Evolutionary conservation across 2,797 vertebrate genomes (phyloP), one percentile per base, ranked within the genome.

Genomic region (Gymnothorax reevesii): DNA sequence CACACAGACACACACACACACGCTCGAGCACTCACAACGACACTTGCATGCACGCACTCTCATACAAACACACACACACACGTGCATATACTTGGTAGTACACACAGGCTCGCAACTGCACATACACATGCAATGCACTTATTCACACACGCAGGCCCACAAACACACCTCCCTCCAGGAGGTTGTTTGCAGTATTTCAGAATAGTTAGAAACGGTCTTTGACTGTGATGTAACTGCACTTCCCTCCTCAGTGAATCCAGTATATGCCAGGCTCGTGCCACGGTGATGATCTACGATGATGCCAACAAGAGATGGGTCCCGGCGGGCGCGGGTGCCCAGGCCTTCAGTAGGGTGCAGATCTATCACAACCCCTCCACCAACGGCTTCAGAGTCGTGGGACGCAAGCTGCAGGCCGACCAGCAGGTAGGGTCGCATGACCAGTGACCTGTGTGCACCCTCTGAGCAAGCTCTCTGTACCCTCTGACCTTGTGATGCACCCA

Each of bases 271-370:
- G 98, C 98, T 84, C 97, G 96, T 93, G 98, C 98, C 80, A 98
- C 97, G 33, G 98, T 99, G 90, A 98, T 99, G 98, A 92, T 97
- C 92, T 99, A 99, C 2, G 97, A 99, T 83, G 97, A 99, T 88
- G 93, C 91, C 89, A 97, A 93, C 91, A 99, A 97, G 92, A 97
- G 98, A 88, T 99, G 98, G 98, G 92, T 98, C 73, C 97, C 97
- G 0, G 97, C 96, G 55, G 98, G 97, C 87, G 95, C 97, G 0
- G 98, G 98, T 20, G 92, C 91, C 88, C 95, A 97, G 88, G 94
- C 96, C 57, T 91, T 97, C 90, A 99, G 98, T 92, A 96, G 97
- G 60, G 95, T 99, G 90, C 97, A 98, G 89, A 97, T 99, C 88
- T 99, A 97, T 92, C 97, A 99, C 94, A 98, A 97, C 93, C 94